Base-by-base conservation (phyloP, 2,797 vertebrate genomes). In the Oryzias dopingdopingensis region DNA sequence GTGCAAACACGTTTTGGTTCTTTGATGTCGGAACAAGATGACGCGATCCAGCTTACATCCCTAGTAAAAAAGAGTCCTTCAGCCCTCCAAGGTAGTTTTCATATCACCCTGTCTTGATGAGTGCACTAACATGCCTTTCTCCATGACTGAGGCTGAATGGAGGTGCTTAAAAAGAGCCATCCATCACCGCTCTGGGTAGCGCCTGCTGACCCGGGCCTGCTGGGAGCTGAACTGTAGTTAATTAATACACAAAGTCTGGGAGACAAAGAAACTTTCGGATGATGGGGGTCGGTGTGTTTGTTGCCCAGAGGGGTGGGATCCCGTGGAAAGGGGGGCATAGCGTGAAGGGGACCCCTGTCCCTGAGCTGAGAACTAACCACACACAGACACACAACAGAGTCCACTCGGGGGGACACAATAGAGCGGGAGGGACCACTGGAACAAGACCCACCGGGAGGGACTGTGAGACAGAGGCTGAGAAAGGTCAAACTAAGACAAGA, bases 221-320 rank as follows among this genome's bases (percentile, higher is more conserved):
- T 90, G 87, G 84, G 89, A 89, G 86, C 82, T 90, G 82, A 88
- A 88, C 89, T 90, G 85, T 85, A 86, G 84, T 88, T 90, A 89
- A 90, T 89, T 89, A 89, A 83, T 51, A 83, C 83, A 90, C 86
- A 88, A 88, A 89, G 82, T 76, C 71, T 1, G 26, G 4, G 78
- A 80, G 65, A 83, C 83, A 86, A 85, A 70, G 81, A 67, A 63
- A 74, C 47, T 63, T 56, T 32, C 45, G 47, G 53, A 61, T 46
- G 46, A 43, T 51, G 46, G 40, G 46, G 6, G 60, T 59, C 72
- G 50, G 60, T 73, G 50, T 60, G 66, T 62, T 68, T 70, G 64
- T 20, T 59, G 59, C 49, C 70, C 59, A 72, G 59, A 65, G 65
- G 60, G 67, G 65, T 67, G 24, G 57, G 48, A 51, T 49, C 56